Base-by-base conservation (phyloP, 2,797 vertebrate species). In the Catharus ustulatus region DNA sequence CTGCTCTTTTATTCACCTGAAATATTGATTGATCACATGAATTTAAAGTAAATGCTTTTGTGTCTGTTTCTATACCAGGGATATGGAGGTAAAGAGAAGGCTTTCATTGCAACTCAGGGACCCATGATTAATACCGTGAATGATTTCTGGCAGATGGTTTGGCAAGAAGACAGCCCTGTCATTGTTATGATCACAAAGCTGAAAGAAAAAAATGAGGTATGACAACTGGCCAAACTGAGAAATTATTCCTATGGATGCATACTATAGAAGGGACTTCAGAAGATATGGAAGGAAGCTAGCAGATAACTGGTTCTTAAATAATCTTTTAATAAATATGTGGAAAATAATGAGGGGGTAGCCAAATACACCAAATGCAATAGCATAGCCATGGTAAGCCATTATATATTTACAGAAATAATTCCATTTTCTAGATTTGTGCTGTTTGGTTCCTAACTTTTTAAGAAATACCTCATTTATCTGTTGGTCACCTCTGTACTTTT, bases 151-250 rank as follows among this genome's bases (percentile, higher is more conserved):
- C 98, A 98, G 96, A 99, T 99, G 99, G 98, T 98, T 75, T 99
- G 99, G 99, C 99, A 99, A 97, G 99, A 99, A 95, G 98, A 99
- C 95, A 96, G 98, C 69, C 98, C 99, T 11, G 98, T 99, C 95
- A 99, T 99, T 92, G 98, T 99, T 95, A 99, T 99, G 99, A 99
- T 99, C 97, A 99, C 99, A 95, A 99, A 99, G 92, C 98, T 99
- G 90, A 99, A 99, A 97, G 99, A 99, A 98, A 99, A 99, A 98
- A 99, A 99, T 73, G 99, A 99, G 99, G 99, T 99, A 98, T 71
- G 97, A 71, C 42, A 93, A 80, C 36, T 94, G 54, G 23, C 29
- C 38, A 80, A 91, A 51, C 27, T 46, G 52, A 87, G 40, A 90
- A 88, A 34, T 71, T 75, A 69, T 64, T 79, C 29, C 46, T 81